phyloP scores from a whole-genome alignment of 2,113 vertebrate species.

The Brachionichthys hirsutus region DNA sequence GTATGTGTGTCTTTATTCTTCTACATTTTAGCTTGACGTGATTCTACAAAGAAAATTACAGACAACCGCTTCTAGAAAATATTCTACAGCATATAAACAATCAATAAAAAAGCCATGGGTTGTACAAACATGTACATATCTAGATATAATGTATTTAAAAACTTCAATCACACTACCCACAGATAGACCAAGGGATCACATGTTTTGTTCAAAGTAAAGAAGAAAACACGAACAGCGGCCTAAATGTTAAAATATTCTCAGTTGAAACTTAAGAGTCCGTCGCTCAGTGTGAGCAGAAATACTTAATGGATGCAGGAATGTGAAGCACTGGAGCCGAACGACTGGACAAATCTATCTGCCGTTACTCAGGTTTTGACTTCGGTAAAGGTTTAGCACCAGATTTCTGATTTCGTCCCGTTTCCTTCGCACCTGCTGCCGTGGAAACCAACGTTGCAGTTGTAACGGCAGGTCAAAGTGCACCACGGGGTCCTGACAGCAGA shows the following conservation, averaged over 20 bases:
- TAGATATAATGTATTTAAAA: neutral
- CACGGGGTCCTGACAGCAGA: conserved; percentile 85
- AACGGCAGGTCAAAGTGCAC: conserved; percentile 91
- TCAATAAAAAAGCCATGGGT: conserved; percentile 19
- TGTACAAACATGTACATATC: conserved; percentile 17
- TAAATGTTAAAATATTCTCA: conserved; percentile 30
- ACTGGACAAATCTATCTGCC: conserved; percentile 8
- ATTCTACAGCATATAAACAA: conserved; percentile 22
- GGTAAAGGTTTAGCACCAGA: conserved; percentile 87
- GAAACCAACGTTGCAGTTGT: conserved; percentile 89
- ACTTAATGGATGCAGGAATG: conserved; percentile 29
- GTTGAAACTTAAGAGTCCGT: conserved; percentile 30
- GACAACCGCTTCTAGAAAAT: conserved; percentile 32
- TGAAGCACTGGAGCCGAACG: conserved; percentile 1
- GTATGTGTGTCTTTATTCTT: neutral
- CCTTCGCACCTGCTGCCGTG: conserved; percentile 86
- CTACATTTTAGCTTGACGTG: neutral
- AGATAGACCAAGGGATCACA: conserved; percentile 2
- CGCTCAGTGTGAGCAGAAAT: conserved; percentile 66
- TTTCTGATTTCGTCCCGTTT: conserved; percentile 94
- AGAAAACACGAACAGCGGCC: conserved; percentile 8
- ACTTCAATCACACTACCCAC: conserved; percentile 9
- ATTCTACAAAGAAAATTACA: neutral
- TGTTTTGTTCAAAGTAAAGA: conserved; percentile 1
- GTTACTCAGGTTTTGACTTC: conserved; percentile 77